Evolutionary conservation across 2,797 vertebrate genomes (phyloP).

Genomic region (Neosilurus hyrtlii): DNA sequence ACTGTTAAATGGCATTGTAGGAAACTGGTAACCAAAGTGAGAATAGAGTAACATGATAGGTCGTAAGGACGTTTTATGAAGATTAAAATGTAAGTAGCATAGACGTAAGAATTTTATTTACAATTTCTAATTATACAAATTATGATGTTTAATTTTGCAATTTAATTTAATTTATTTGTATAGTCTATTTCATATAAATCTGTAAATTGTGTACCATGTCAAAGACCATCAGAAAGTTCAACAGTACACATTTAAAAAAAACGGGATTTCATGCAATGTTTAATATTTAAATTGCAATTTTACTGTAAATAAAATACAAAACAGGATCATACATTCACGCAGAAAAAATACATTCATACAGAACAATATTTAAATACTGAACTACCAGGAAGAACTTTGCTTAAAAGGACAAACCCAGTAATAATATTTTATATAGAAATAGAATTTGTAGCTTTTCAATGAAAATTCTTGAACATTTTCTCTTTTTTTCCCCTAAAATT

Average conservation of each 20-base stretch:
- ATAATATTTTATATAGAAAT: conserved; percentile 2
- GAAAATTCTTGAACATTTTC: background rate
- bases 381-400: background rate
- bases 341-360: background rate
- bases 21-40: background rate
- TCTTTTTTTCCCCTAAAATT: background rate
- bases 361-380: conserved; percentile 14
- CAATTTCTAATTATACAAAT: no score
- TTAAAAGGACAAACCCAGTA: background rate
- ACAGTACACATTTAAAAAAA: background rate
- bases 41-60: background rate
- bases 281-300: background rate
- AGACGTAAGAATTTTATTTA: background rate
- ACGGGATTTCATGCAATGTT: background rate
- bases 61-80: no score
- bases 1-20: background rate
- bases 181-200: background rate
- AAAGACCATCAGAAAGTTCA: background rate
- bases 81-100: background rate
- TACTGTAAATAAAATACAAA: conserved; percentile 18
- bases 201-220: background rate
- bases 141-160: no score
- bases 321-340: background rate
- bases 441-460: background rate
- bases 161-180: no score